These are phyloP conservation scores for Cactoblastis cactorum DNA, from an alignment of 2,888 invertebrate genomes.

Conservation along the genomic window DNA sequence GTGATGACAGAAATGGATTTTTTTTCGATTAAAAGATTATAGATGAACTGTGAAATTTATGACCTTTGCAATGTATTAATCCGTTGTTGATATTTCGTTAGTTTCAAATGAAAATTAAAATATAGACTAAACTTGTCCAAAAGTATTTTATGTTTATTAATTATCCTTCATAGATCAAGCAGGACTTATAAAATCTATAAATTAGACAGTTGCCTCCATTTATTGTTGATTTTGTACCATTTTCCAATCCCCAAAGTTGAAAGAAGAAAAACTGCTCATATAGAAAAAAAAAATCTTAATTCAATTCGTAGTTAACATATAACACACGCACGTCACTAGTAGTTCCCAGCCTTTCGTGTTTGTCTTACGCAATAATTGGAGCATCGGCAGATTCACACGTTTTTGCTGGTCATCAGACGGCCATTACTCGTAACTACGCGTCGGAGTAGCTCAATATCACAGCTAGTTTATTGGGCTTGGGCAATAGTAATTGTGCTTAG, in stretches of 20 bases:
- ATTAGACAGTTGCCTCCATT: too few species aligned
- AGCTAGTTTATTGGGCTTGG: constrained; percentile 1
- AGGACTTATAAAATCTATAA: too few species aligned
- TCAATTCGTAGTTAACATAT: neutral
- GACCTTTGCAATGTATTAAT: neutral
- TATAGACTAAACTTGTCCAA: too few species aligned
- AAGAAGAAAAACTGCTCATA: too few species aligned
- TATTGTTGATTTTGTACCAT: too few species aligned
- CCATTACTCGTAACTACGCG: constrained; percentile 23
- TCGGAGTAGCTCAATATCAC: constrained; percentile 2
- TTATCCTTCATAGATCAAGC: too few species aligned
- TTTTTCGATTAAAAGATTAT: neutral
- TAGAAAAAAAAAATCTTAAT: neutral
- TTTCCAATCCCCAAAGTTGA: too few species aligned
- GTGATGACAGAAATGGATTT: constrained; percentile 8
- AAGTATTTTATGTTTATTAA: too few species aligned
- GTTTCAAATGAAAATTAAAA: too few species aligned
- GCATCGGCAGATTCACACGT: constrained; percentile 39
- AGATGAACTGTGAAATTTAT: neutral
- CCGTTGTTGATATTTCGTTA: too few species aligned
- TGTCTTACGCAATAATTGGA: constrained; percentile 35
- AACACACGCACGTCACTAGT: constrained; percentile 10
- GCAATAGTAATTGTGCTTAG: neutral
- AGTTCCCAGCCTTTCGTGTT: constrained; percentile 14
- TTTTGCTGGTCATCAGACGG: constrained; percentile 35